These are phyloP conservation scores for Acanthosepion esculentum DNA, from an alignment of 2,888 invertebrate genomes.

Conservation along the genomic window DNA sequence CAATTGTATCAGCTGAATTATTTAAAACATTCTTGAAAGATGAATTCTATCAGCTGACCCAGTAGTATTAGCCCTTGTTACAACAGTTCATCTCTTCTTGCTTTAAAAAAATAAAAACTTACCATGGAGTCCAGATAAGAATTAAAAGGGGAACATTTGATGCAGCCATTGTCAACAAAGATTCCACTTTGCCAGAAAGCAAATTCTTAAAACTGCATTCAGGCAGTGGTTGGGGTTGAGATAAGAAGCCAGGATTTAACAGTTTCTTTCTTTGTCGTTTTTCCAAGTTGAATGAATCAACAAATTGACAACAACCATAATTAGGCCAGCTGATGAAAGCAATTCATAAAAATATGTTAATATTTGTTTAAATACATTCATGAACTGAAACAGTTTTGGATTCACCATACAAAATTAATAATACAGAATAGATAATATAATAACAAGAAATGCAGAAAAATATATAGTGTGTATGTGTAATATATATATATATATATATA, in stretches of 20 bases:
- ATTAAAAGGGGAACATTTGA: constrained; percentile 69
- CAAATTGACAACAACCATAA: constrained; percentile 71
- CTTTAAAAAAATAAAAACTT: constrained; percentile 47
- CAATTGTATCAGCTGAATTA: no score
- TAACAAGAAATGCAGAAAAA: no score
- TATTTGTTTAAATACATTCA: constrained; percentile 47
- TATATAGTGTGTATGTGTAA: no score
- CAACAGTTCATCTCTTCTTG: no score
- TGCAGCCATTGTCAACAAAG: constrained; percentile 67
- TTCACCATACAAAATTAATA: no score
- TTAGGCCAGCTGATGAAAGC: constrained; percentile 67
- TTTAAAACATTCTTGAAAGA: no score
- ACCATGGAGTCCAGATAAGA: constrained; percentile 75
- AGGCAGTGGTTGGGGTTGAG: constrained; percentile 70
- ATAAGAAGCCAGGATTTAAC: constrained; percentile 72
- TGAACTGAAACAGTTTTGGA: not conserved
- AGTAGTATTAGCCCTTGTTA: no score
- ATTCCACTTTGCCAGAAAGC: constrained; percentile 72
- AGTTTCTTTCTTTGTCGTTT: constrained; percentile 68
- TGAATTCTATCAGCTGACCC: no score
- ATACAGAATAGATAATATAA: no score
- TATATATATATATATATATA: no score
- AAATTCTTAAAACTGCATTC: constrained; percentile 70
- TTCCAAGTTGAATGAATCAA: constrained; percentile 68
- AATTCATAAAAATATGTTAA: not conserved